These are phyloP conservation scores for Perizoma flavofasciatum DNA, from an alignment of 2,888 invertebrate genomes.

Conservation along the genomic window DNA sequence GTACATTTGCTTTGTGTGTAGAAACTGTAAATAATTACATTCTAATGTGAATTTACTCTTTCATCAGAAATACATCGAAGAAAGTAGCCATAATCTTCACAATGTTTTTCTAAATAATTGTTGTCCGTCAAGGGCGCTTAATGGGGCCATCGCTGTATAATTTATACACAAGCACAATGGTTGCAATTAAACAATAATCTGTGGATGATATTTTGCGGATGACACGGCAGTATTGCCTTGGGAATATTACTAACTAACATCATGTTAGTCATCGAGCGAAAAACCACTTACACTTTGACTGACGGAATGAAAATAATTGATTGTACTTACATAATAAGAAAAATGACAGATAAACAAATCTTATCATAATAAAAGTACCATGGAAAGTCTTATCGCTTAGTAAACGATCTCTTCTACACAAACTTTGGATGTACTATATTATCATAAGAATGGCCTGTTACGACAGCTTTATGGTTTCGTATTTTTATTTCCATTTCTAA, in stretches of 20 bases:
- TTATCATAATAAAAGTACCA: too few relatives aligned
- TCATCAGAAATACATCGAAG: neutral
- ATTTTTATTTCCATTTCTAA: too few relatives aligned
- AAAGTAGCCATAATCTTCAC: constrained; percentile 4
- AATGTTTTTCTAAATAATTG: constrained; percentile 16
- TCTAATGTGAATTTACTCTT: constrained; percentile 29
- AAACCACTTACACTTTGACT: neutral
- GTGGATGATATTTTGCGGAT: constrained; percentile 30
- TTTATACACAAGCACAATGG: constrained; percentile 26
- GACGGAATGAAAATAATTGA: neutral
- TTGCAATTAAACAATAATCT: constrained; percentile 28
- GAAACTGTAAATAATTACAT: constrained; percentile 28
- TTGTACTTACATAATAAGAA: too few relatives aligned
- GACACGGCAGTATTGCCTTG: constrained; percentile 33
- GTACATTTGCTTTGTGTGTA: constrained; percentile 35
- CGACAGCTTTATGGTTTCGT: too few relatives aligned
- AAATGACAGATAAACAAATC: too few relatives aligned
- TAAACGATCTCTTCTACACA: too few relatives aligned
- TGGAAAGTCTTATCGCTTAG: too few relatives aligned
- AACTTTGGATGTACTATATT: too few relatives aligned
- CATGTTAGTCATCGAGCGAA: constrained; percentile 30
- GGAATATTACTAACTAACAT: constrained; percentile 25
- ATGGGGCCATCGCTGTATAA: constrained; percentile 32
- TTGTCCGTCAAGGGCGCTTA: constrained; percentile 30
- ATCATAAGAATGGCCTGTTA: too few relatives aligned